Evolutionary conservation across 1,140 invertebrate genomes (phyloP).

Genomic region (Mizuhopecten yessoensis): DNA sequence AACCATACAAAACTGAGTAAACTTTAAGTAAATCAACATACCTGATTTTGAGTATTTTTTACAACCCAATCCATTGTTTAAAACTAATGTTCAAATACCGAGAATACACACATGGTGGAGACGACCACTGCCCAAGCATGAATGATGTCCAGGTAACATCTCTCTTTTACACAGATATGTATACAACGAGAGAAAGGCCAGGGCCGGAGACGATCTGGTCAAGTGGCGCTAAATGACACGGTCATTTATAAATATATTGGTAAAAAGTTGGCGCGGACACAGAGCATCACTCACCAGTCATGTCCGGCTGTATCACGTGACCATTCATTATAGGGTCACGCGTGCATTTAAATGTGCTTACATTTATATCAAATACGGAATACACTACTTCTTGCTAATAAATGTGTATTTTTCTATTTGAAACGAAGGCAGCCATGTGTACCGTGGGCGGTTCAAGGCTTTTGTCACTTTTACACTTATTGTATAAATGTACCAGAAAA

Average conservation of each 20-base stretch:
- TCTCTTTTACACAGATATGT: not conserved
- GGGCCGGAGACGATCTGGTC: not conserved
- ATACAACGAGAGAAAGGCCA: not conserved
- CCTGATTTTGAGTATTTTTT: not conserved
- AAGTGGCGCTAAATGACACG: conserved; percentile 27
- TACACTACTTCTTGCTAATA: no score
- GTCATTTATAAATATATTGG: conserved; percentile 40
- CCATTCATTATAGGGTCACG: not conserved
- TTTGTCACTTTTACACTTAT: not conserved
- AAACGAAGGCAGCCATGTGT: not conserved
- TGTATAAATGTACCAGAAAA: not conserved
- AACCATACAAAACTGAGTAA: no score
- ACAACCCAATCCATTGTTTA: not conserved
- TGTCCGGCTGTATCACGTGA: not conserved
- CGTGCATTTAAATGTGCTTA: not conserved
- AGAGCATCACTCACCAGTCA: not conserved
- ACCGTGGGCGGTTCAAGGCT: not conserved
- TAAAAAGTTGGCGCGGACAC: not conserved
- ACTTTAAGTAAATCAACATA: not conserved
- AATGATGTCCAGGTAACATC: not conserved
- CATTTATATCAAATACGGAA: not conserved
- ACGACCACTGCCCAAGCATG: not conserved
- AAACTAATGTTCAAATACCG: not conserved
- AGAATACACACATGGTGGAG: not conserved
- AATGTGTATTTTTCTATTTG: not conserved